These are phyloP conservation scores for Paraescarpia echinospica DNA, from an alignment of 1,140 invertebrate genomes.

Conservation along the genomic window DNA sequence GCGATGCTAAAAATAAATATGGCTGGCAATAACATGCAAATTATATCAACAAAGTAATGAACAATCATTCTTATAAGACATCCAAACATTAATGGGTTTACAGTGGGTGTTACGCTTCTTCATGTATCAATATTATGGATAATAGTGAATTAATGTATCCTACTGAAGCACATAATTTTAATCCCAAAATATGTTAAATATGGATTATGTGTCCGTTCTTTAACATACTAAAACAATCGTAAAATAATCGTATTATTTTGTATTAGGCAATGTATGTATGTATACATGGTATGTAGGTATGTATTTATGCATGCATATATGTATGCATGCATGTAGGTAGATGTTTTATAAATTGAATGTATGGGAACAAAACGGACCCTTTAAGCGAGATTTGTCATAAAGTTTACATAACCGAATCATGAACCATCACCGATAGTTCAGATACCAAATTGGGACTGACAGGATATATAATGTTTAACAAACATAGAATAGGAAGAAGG, in stretches of 20 bases:
- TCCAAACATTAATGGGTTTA: not conserved
- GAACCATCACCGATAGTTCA: too few relatives aligned
- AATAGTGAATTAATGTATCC: not conserved
- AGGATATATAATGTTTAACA: too few relatives aligned
- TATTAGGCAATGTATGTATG: not conserved
- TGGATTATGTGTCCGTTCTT: not conserved
- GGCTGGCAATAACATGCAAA: not conserved
- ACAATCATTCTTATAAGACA: not conserved
- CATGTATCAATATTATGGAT: not conserved
- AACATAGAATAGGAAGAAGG: too few relatives aligned
- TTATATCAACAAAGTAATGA: not conserved
- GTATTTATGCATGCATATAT: not conserved
- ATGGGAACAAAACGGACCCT: too few relatives aligned
- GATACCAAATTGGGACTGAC: too few relatives aligned
- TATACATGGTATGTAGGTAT: not conserved
- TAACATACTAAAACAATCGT: not conserved
- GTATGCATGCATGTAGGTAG: not conserved
- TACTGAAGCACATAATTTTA: too few relatives aligned
- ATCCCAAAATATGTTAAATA: not conserved
- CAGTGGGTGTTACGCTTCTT: not conserved
- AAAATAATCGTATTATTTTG: not conserved
- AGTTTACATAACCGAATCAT: not conserved
- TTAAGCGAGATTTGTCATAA: too few relatives aligned
- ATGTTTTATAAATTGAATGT: not conserved
- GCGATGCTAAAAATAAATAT: not conserved